Evolutionary conservation across 2,113 vertebrate species (phyloP).

Genomic region (Illadopsis cleaveri): DNA sequence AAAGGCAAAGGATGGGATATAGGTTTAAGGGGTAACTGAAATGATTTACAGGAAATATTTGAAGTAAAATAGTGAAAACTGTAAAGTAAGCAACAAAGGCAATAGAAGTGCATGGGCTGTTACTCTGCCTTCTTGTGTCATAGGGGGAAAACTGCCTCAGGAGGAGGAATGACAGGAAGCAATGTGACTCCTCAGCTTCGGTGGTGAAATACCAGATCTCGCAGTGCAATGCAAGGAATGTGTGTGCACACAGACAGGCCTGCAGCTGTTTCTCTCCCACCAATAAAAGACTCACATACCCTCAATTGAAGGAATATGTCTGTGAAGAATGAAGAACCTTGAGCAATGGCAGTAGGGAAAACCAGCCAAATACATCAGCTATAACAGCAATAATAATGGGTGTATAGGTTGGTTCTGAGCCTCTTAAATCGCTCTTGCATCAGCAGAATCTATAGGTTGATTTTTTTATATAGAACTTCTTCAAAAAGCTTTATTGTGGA

Average conservation of each 20-base stretch:
- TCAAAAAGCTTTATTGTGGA: neutral
- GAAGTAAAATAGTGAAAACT: neutral
- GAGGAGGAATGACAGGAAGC: neutral
- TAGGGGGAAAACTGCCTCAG: neutral
- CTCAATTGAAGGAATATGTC: neutral
- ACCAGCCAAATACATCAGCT: neutral
- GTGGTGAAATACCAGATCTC: neutral
- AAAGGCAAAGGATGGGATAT: neutral
- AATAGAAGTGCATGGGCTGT: neutral
- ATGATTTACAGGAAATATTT: neutral
- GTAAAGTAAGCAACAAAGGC: neutral
- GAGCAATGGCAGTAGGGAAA: neutral
- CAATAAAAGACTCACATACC: neutral
- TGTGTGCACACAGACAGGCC: neutral
- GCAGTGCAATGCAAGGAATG: neutral
- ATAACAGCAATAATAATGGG: neutral
- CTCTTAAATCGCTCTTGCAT: neutral
- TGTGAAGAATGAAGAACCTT: neutral
- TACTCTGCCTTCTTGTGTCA: neutral
- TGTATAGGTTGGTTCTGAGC: neutral
- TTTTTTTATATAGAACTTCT: neutral
- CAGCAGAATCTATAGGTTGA: neutral
- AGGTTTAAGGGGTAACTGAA: neutral
- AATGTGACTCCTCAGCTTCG: neutral
- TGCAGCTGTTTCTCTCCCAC: neutral